Percentiles rank a stretch among this genome's conserved stretches.
These are phyloP conservation scores for Melanophora roralis DNA, from an alignment of 2,888 invertebrate genomes.

Conservation along the genomic window DNA sequence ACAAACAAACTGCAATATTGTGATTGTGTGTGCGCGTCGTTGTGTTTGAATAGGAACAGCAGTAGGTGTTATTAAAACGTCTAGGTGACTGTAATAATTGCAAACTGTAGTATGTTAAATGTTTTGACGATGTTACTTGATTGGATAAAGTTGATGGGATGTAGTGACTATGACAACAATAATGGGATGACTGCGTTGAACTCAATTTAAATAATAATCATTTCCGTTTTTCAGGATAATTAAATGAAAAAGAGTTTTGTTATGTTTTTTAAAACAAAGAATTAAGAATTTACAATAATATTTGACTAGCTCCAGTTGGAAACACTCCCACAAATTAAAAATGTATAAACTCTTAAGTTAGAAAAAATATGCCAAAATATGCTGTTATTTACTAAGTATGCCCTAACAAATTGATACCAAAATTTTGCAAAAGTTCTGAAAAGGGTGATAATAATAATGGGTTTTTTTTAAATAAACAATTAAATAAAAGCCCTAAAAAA, in stretches of 20 bases:
- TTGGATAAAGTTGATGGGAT: conserved; percentile 29
- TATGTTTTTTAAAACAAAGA: background rate
- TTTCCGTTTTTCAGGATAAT: conserved; percentile 59
- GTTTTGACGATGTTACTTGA: conserved; percentile 37
- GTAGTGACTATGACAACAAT: conserved; percentile 26
- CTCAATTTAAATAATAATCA: conserved; percentile 58
- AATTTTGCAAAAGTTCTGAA: no score
- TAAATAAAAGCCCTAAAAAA: no score
- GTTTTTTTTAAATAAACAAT: no score
- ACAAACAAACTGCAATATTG: background rate
- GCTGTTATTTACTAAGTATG: no score
- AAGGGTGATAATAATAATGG: no score
- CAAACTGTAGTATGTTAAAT: conserved; percentile 6
- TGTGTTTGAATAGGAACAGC: conserved; percentile 19
- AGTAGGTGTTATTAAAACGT: conserved; percentile 57
- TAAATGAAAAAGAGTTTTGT: conserved; percentile 38
- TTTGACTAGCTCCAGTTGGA: no score
- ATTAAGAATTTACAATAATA: no score
- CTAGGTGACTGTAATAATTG: conserved; percentile 43
- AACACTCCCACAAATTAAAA: no score
- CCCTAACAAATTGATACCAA: no score
- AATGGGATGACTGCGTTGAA: conserved; percentile 45
- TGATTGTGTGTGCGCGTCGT: background rate
- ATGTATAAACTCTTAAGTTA: no score
- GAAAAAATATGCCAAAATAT: no score